Evolutionary conservation across 2,888 invertebrate species (phyloP), one percentile per base, ranked within the genome.

Genomic region (Molanna angustata): DNA sequence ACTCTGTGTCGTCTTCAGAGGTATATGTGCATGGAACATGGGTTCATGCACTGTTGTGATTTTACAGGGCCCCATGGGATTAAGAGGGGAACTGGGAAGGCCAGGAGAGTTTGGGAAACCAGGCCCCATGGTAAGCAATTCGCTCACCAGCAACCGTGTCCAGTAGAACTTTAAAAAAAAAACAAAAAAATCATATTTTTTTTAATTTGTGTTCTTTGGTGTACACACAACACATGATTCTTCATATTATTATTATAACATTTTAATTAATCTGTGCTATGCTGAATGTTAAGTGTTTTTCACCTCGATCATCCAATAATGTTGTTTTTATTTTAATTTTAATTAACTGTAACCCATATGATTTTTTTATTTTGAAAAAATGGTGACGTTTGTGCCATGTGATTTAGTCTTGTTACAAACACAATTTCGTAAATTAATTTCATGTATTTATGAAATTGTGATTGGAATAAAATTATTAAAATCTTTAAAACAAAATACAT

Each of bases 21-120:
- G n/a, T n/a, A n/a, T n/a, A n/a, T n/a, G n/a, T 51, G 59, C 59
- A 54, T 56, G 52, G 22, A 48, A 31, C 41, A 32, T 35, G 18
- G 32, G 47, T 56, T 54, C 52, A 46, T 59, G 59, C 59, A 54
- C 49, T 53, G 32, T 56, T 59, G 47, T 58, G 39, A 43, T 54
- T 53, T 54, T 68, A 57, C 75, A 86, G 88, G 90, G 92, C 65
- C 91, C 86, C 61, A 90, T 84, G 82, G 92, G 86, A 64, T 78
- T 85, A 62, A 83, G 87, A 67, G 89, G 89, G 47, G 88, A 88
- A 70, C 73, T 80, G 62, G 89, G 89, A 61, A 79, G 82, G 64
- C 75, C 82, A 61, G 85, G 86, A 61, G 86, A 85, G 67, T 76
- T 82, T 64, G 90, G 90, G 61, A 87, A 87, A 68, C 73, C 82